Base-by-base conservation (phyloP, 1,140 invertebrate species). In the Zaprionus lachaisei region DNA sequence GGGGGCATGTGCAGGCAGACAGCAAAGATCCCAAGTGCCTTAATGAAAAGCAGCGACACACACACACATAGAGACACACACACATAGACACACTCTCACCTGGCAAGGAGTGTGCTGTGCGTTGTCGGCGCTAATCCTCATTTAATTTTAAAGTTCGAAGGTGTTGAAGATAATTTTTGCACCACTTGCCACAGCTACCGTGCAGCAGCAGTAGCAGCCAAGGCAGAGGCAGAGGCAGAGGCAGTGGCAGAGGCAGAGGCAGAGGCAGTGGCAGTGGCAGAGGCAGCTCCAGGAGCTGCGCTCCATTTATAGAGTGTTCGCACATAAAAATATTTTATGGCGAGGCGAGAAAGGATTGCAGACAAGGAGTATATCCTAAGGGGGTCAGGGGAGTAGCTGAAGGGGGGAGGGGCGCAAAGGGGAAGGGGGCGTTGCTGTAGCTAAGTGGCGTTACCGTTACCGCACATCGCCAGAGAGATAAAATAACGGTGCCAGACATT, bases 401-500 rank as follows among this genome's bases (percentile, higher is more conserved):
- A 6, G 49, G 26, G 44, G 5, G 28, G 51, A 49, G 1, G 31
- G 2, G 7, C 1, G 38, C 20, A 17, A 26, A 17, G 54, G 12
- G 11, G 20, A n/a, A n/a, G 65, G 63, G 5, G 61, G 38, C 55
- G 64, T 14, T 58, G 37, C 54, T 62, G 79, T 75, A 80, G 80
- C 85, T 90, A 90, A 91, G 89, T 84, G 85, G 90, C 85, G 80
- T 90, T 92, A 92, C 90, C 90, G 80, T 90, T 92, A 92, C 90
- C 90, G 80, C 90, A 91, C 89, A 91, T 91, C 84, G 91, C 86
- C 86, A 76, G 73, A 75, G 72, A 92, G 91, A 92, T 92, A 92
- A 92, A 92, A 92, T 92, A 92, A 92, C 91, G 91, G 91, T 92
- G 91, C 91, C 91, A 92, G 91, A 92, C 91, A 92, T 92, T 92